phyloP scores from a whole-genome alignment of 2,113 vertebrate genomes.

The Toxostoma redivivum region DNA sequence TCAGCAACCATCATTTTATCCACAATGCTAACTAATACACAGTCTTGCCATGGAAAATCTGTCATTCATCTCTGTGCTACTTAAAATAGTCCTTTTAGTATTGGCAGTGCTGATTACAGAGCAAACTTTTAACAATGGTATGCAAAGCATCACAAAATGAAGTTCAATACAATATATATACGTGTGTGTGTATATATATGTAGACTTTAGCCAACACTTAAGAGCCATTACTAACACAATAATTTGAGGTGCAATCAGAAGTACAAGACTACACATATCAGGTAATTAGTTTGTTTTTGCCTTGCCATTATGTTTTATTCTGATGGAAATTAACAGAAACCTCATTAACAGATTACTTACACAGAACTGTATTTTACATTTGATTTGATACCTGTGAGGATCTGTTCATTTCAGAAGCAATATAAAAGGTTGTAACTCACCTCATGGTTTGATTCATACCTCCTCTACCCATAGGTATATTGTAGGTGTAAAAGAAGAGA shows the following conservation, averaged over 20 bases:
- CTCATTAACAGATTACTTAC: neutral
- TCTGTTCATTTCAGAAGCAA: neutral
- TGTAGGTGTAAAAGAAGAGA: no score
- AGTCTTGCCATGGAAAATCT: neutral
- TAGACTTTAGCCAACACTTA: neutral
- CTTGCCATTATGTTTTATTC: neutral
- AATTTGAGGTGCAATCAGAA: neutral
- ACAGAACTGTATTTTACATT: neutral
- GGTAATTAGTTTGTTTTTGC: neutral
- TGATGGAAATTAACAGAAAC: constrained; percentile 16
- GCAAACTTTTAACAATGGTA: neutral
- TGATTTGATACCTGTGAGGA: neutral
- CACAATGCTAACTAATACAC: neutral
- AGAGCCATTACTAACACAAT: neutral
- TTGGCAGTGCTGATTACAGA: neutral
- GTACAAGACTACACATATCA: neutral
- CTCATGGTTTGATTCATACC: neutral
- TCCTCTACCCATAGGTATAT: neutral
- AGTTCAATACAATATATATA: neutral
- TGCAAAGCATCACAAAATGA: neutral
- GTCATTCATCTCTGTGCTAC: neutral
- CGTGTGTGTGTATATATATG: no score
- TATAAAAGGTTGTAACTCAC: neutral
- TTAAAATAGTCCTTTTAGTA: neutral
- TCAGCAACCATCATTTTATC: neutral